Base-by-base conservation (phyloP, 2,888 invertebrate species). In the Lissonota sp. region DNA sequence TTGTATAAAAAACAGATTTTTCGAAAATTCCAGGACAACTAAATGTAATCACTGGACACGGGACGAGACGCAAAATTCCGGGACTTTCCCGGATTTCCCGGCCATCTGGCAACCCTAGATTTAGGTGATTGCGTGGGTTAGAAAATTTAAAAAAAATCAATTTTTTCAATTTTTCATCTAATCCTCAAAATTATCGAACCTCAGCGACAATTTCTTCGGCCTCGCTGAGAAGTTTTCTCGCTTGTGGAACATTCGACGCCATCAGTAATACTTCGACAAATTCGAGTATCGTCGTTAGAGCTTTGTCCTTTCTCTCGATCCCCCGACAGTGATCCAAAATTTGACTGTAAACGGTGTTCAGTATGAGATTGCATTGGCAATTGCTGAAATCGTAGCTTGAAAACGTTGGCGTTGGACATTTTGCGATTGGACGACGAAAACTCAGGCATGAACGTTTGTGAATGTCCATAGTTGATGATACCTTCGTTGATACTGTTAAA, bases 261-360 rank as follows among this genome's bases (percentile, higher is more conserved):
- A 93, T 91, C n/a, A 95, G 92, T 85, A 94, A 94, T 6, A 95
- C 88, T 76, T 94, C 93, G 0, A 94, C 93, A 74, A 94, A 95
- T 86, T 95, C 95, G 75, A 95, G 85, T 85, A 95, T 94, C 0
- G 94, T 94, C 67, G 94, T 93, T 79, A 94, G 93, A 55, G 94
- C 91, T 88, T 94, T 93, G 12, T 93, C 92, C n/a, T 90, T 89
- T 69, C 93, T 91, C 7, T 93, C 94, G 94, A 95, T 94, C 62
- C 94, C 94, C 62, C 93, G 93, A 87, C 95, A 95, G 87, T 95
- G 95, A 0, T 94, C 93, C 46, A 95, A 92, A 60, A 95, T 92
- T 87, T 95, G 94, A 1, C 93, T 93, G 85, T 95, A 95, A 57
- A 94, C 94, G 0, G 94, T 93, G 40, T 92, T 91, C 60, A 95